Conservation (phyloP, 2,888 invertebrate species). For the Deilephila porcellus region DNA sequence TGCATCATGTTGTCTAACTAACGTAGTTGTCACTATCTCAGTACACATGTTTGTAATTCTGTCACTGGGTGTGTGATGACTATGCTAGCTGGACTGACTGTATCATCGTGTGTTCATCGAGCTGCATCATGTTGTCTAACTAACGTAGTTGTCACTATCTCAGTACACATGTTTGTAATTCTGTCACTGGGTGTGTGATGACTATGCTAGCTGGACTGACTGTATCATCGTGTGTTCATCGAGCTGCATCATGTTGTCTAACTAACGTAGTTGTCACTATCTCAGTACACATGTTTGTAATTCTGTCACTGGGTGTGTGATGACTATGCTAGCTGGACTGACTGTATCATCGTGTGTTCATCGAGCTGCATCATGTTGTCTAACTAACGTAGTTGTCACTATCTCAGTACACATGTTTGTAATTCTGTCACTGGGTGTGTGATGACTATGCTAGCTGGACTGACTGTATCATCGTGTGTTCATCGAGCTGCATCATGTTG, state of each 20-base stretch:
- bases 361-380: not conserved
- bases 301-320: slow-evolving; percentile 12
- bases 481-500: not conserved
- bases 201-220: not conserved
- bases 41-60: slow-evolving; percentile 1
- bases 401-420: not conserved
- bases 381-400: slow-evolving; percentile 6
- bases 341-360: not conserved
- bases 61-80: slow-evolving; percentile 12
- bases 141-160: not conserved
- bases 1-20: not conserved
- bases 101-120: not conserved
- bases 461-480: slow-evolving; percentile 3
- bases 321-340: slow-evolving; percentile 1
- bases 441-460: slow-evolving; percentile 3
- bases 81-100: not conserved
- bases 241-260: not conserved
- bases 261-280: not conserved
- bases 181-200: slow-evolving; percentile 24
- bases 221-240: not conserved
- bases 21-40: not conserved
- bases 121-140: not conserved
- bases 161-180: not conserved
- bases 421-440: slow-evolving; percentile 24
- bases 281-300: not conserved